Evolutionary conservation across 2,113 vertebrate species (phyloP).

Genomic region (Xiphias gladius): DNA sequence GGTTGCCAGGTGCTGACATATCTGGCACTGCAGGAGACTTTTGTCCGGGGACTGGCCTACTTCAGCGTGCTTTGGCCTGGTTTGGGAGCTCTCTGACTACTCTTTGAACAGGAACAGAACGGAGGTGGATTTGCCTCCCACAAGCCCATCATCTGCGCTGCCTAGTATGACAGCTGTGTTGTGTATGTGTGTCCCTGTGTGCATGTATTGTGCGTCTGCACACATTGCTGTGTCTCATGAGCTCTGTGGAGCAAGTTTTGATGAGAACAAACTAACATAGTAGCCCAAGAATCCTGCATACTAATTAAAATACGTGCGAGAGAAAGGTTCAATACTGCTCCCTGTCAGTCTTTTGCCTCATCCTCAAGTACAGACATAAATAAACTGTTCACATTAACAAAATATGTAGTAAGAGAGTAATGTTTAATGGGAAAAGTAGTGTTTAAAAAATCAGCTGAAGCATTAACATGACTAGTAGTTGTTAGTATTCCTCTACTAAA

Average conservation of each 20-base stretch:
- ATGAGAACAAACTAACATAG: constrained; percentile 69
- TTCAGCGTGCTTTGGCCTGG: constrained; percentile 67
- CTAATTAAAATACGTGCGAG: constrained; percentile 28
- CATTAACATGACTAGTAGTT: not conserved
- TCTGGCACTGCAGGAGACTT: constrained; percentile 14
- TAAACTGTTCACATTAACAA: not conserved
- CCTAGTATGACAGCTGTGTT: constrained; percentile 66
- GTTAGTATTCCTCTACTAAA: not conserved
- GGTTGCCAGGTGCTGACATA: constrained; percentile 10
- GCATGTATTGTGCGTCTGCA: constrained; percentile 10
- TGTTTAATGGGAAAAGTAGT: not conserved
- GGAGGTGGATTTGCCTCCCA: constrained; percentile 75
- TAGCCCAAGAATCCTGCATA: constrained; percentile 62
- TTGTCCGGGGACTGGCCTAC: constrained; percentile 55
- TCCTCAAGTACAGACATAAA: not conserved
- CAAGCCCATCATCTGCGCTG: constrained; percentile 72
- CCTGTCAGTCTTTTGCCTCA: not conserved
- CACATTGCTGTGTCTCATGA: constrained; percentile 22
- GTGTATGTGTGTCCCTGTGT: constrained; percentile 27
- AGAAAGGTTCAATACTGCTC: not conserved
- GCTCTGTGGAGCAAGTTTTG: constrained; percentile 54
- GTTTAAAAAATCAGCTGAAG: not conserved
- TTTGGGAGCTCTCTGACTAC: constrained; percentile 63
- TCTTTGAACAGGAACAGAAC: constrained; percentile 76
- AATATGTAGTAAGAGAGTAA: not conserved